A percentile compares a stretch with the other conserved stretches of the same genome.
Evolutionary conservation across 1,140 invertebrate species (phyloP).

Genomic region (Heliothis subflexa): DNA sequence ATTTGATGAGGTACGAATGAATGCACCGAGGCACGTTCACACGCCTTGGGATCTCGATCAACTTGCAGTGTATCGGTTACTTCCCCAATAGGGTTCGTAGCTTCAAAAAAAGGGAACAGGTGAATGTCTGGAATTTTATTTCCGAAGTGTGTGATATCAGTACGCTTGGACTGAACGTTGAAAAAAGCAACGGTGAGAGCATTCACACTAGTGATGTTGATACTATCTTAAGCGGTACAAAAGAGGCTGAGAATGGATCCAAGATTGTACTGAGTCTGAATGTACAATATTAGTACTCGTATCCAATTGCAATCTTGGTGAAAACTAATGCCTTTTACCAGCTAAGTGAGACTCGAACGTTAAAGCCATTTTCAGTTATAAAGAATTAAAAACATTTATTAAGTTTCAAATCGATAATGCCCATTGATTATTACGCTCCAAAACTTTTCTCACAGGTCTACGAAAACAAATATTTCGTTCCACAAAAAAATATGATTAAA

Average conservation of each 20-base stretch:
- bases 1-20: constrained; percentile 53
- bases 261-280: background rate
- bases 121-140: constrained; percentile 6
- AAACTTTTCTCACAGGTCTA: background rate
- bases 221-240: background rate
- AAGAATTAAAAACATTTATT: background rate
- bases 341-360: background rate
- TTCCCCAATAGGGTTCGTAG: constrained; percentile 26
- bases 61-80: background rate
- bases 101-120: constrained; percentile 23
- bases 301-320: background rate
- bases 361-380: background rate
- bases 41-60: constrained; percentile 26
- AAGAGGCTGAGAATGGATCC: background rate
- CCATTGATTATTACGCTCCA: too few species aligned
- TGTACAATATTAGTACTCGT: background rate
- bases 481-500: constrained; percentile 20
- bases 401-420: background rate
- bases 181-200: background rate
- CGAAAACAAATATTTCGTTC: constrained; percentile 2
- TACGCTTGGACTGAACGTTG: background rate
- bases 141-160: constrained; percentile 6
- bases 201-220: background rate
- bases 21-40: constrained; percentile 45
- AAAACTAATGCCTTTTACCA: background rate